phyloP scores from a whole-genome alignment of 2,888 invertebrate species.

The Theodoxus fluviatilis region DNA sequence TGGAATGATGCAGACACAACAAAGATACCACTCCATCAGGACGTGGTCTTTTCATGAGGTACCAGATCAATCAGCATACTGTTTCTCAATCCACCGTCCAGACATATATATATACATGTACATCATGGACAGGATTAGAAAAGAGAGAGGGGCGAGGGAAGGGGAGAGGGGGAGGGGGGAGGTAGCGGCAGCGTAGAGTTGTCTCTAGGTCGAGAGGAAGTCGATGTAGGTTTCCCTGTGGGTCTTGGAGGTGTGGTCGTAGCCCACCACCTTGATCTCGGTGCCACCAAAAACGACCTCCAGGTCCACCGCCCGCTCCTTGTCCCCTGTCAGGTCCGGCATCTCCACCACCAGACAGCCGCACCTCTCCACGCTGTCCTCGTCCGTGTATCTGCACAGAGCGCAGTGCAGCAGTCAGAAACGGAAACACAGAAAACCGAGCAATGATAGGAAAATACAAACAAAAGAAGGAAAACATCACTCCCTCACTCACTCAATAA shows the following conservation, averaged over 20 bases:
- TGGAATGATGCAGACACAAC: too few relatives aligned
- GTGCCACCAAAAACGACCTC: conserved; percentile 60
- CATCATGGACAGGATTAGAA: too few relatives aligned
- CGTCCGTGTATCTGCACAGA: conserved; percentile 45
- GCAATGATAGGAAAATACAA: too few relatives aligned
- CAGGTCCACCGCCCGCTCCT: conserved; percentile 54
- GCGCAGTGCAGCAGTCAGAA: background rate
- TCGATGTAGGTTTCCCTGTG: conserved; percentile 55
- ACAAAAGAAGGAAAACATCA: too few relatives aligned
- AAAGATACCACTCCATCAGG: too few relatives aligned
- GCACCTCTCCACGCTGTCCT: conserved; percentile 55
- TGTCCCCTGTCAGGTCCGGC: conserved; percentile 57
- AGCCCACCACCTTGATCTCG: conserved; percentile 56
- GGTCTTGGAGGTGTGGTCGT: conserved; percentile 55
- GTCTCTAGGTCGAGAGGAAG: conserved; percentile 41
- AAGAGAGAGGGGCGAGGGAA: background rate
- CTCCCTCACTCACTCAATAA: too few relatives aligned
- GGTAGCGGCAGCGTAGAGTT: background rate
- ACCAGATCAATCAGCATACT: too few relatives aligned
- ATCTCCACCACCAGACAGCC: conserved; percentile 56
- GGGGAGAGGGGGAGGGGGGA: background rate
- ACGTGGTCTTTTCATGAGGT: too few relatives aligned
- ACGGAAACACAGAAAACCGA: too few relatives aligned
- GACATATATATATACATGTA: too few relatives aligned
- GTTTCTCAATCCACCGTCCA: too few relatives aligned